Conservation (phyloP, 2,888 invertebrate species). For the Entomobrya proxima region DNA sequence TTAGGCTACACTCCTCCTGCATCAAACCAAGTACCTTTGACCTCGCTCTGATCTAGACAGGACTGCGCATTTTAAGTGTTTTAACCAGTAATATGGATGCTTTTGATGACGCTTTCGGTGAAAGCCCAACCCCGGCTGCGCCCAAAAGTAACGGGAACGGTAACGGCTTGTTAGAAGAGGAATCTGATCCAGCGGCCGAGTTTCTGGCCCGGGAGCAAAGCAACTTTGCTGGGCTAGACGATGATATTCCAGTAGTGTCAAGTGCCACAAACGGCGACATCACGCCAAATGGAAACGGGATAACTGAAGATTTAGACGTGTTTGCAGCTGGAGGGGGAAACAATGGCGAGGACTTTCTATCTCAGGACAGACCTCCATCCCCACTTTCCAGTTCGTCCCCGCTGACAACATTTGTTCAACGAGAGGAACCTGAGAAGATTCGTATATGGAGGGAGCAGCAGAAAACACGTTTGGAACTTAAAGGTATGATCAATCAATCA, state of each 20-base stretch:
- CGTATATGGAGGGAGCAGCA: constrained; percentile 97
- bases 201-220: constrained; percentile 97
- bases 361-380: neutral
- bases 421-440: constrained; percentile 96
- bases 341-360: constrained; percentile 1
- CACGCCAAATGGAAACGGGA: constrained; percentile 39
- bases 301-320: neutral
- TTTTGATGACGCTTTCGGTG: constrained; percentile 63
- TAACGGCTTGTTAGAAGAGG: constrained; percentile 76
- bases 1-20: neutral
- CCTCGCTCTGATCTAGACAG: no score
- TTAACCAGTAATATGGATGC: constrained; percentile 36
- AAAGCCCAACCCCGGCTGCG: neutral
- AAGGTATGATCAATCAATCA: constrained; percentile 81
- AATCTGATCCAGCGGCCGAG: constrained; percentile 97
- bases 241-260: constrained; percentile 81
- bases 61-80: neutral
- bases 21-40: no score
- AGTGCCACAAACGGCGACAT: constrained; percentile 40
- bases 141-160: constrained; percentile 39
- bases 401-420: constrained; percentile 5
- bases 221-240: constrained; percentile 94
- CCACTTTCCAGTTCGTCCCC: constrained; percentile 1
- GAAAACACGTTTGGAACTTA: constrained; percentile 89
- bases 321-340: neutral